Percentiles rank a stretch among this genome's conserved stretches.
Evolutionary conservation across 2,797 vertebrate genomes (phyloP).

Genomic region (Scolopax rusticola): DNA sequence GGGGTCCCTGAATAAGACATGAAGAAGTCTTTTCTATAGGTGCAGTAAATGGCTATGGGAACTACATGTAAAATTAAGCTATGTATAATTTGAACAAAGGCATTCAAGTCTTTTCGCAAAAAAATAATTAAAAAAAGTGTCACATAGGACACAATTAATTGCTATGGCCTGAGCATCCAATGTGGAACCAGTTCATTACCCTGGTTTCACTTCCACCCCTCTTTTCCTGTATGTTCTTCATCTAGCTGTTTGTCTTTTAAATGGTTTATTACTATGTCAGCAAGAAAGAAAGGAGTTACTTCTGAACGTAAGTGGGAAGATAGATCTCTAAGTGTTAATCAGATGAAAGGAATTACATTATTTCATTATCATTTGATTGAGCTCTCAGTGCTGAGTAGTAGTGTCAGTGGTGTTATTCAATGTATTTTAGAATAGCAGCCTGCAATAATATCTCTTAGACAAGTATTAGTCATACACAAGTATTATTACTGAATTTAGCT

Average conservation of each 20-base stretch:
- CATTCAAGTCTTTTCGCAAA: neutral
- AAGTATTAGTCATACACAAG: neutral
- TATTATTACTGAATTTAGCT: neutral
- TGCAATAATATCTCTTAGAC: neutral
- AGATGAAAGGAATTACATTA: neutral
- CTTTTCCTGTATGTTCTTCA: neutral
- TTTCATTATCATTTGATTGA: slow-evolving; percentile 15
- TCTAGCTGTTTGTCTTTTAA: neutral
- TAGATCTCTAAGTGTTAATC: neutral
- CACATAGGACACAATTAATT: neutral
- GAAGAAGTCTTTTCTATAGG: neutral
- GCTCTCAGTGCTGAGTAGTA: neutral
- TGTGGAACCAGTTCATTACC: neutral
- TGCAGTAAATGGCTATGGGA: neutral
- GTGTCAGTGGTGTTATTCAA: neutral
- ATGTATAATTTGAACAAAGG: neutral
- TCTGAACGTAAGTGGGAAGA: neutral
- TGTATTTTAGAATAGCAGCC: neutral
- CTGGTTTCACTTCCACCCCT: neutral
- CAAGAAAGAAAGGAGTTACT: neutral
- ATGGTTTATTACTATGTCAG: neutral
- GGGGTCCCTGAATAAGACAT: neutral
- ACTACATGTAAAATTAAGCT: neutral
- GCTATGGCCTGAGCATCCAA: neutral
- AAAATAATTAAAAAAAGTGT: neutral